A percentile compares a stretch with the other conserved stretches of the same genome.
phyloP scores from a whole-genome alignment of 2,888 invertebrate species.

The Watsonalla binaria region DNA sequence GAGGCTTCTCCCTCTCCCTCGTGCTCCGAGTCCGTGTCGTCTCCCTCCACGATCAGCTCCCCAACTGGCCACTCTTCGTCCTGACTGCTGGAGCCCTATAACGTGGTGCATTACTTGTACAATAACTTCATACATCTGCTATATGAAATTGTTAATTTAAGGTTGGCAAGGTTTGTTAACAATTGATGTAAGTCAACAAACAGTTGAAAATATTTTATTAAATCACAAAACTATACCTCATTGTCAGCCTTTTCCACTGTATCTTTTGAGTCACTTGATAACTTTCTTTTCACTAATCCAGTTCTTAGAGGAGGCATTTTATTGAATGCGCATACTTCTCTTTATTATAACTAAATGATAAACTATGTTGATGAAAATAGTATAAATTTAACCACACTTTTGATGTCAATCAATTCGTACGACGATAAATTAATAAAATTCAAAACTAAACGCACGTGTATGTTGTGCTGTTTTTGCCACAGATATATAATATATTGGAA shows the following conservation, averaged over 20 bases:
- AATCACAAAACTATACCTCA: constrained; percentile 25
- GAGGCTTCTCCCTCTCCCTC: constrained; percentile 62
- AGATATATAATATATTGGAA: no score
- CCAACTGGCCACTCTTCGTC: constrained; percentile 44
- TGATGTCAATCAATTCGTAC: no score
- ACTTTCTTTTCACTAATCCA: constrained; percentile 61
- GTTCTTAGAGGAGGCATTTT: constrained; percentile 63
- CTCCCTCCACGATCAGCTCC: constrained; percentile 41
- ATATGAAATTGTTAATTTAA: no score
- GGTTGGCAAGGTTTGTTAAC: no score
- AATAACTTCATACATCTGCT: no score
- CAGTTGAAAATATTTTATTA: no score
- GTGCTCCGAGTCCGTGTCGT: constrained; percentile 59
- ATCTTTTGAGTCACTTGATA: constrained; percentile 17
- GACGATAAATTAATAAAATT: no score
- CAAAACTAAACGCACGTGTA: no score
- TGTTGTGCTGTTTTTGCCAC: no score
- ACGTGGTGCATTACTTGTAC: no score
- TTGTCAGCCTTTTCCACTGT: constrained; percentile 14
- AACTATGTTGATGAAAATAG: no score
- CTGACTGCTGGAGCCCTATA: constrained; percentile 21
- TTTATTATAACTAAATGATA: neutral
- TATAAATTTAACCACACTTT: neutral
- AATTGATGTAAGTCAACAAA: no score
- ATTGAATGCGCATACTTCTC: neutral